Base-by-base conservation (phyloP, 2,113 vertebrate genomes). In the Myodes glareolus region DNA sequence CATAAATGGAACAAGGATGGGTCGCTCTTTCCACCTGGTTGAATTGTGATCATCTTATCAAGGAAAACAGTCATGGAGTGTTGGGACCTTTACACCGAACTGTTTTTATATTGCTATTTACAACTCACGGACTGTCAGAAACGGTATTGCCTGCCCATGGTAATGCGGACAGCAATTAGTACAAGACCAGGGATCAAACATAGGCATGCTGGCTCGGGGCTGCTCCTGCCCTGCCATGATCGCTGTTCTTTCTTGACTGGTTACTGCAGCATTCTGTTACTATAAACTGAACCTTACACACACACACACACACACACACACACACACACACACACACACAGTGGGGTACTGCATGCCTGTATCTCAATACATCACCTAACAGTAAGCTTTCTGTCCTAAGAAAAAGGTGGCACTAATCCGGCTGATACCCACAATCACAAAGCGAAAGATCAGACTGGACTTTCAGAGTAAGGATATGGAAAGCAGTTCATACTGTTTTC, bases 361-460 rank as follows among this genome's bases (percentile, higher is more conserved):
- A 52, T 91, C 95, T 88, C 88, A 94, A 96, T 93, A 92, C n/a
- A 91, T 72, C 3, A 4, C 76, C 95, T 77, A 91, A 84, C 68
- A 13, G 10, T 70, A 29, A 94, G 17, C 13, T n/a, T n/a, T 78
- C n/a, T 80, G 87, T 90, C 63, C 78, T 93, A 92, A 73, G 23
- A 90, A 88, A 95, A 97, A 90, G 14, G 36, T 50, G 84, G 75
- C 45, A 95, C 65, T 84, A 96, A 95, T 61, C 27, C 16, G 58
- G 11, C 52, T 58, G 90, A 94, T 91, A 70, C 89, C 31, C 63
- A 94, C 31, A 91, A 87, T 75, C 75, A 97, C 88, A 92, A 94
- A 97, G 61, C 75, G 27, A 61, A 95, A 96, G 68, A 78, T 90
- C 52, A 94, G 68, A 27, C 73, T 72, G 94, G 80, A 96, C 93